Percentiles rank a stretch among this genome's conserved stretches.
These are phyloP conservation scores for Chironomus striatipennis DNA, from an alignment of 1,140 invertebrate species.

Conservation along the genomic window DNA sequence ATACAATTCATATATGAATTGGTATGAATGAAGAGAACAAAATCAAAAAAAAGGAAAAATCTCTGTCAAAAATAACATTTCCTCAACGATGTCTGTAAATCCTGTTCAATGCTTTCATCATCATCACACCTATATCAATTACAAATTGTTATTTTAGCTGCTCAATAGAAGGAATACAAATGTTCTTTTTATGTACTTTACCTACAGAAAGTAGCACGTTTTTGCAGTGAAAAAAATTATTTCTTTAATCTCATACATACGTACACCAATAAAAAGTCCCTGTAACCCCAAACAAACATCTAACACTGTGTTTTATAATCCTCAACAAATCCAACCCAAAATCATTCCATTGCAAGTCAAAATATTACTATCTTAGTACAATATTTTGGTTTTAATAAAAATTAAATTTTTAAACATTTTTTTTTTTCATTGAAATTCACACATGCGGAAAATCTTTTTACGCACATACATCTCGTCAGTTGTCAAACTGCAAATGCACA, in stretches of 20 bases:
- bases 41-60: not conserved
- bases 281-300: not conserved
- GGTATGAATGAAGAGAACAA: not conserved
- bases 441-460: slow-evolving; percentile 19
- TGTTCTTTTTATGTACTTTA: not conserved
- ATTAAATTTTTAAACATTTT: not conserved
- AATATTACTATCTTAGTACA: slow-evolving; percentile 4
- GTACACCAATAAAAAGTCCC: not conserved
- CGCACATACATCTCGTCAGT: not conserved
- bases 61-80: not conserved
- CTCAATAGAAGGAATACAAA: not conserved
- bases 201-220: not conserved
- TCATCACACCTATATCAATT: not conserved
- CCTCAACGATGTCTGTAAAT: not conserved
- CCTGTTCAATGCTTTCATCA: slow-evolving; percentile 3
- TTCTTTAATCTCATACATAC: not conserved
- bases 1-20: too few relatives aligned
- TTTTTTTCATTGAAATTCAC: not conserved
- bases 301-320: not conserved
- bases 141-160: slow-evolving; percentile 13
- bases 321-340: not conserved
- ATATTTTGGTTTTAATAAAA: not conserved
- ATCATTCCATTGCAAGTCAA: slow-evolving; percentile 2
- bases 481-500: too few relatives aligned
- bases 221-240: not conserved